Evolutionary conservation across 2,888 invertebrate species (phyloP).

Genomic region (Blastobasis adustella): DNA sequence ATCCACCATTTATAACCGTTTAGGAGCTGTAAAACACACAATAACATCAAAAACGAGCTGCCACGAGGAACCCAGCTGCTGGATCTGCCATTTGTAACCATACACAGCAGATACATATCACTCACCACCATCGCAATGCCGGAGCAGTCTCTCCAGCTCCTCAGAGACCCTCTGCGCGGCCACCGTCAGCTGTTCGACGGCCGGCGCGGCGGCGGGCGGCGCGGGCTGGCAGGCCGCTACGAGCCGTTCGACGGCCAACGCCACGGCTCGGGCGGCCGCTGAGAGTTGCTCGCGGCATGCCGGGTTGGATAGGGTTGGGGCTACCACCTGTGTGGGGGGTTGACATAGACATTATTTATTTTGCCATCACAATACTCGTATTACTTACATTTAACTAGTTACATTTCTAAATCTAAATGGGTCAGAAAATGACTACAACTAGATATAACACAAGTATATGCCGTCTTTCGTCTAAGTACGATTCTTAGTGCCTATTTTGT

Average conservation of each 20-base stretch:
- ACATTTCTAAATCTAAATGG: too few species aligned
- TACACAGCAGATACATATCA: conserved; percentile 6
- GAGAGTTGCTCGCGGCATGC: conserved; percentile 93
- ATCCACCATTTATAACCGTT: too few species aligned
- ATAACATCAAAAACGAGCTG: too few species aligned
- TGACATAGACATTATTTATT: not conserved
- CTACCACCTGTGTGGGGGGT: conserved; percentile 77
- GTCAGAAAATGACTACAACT: too few species aligned
- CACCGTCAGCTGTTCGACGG: conserved; percentile 82
- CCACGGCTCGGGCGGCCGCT: conserved; percentile 94
- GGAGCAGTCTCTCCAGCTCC: conserved; percentile 90
- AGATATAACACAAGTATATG: too few species aligned
- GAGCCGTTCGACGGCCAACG: conserved; percentile 91
- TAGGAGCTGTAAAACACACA: too few species aligned
- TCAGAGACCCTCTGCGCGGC: conserved; percentile 93
- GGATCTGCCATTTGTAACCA: too few species aligned
- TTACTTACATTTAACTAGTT: too few species aligned
- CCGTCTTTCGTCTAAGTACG: too few species aligned
- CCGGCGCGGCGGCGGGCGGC: conserved; percentile 74
- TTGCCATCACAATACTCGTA: too few species aligned
- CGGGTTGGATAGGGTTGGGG: conserved; percentile 86
- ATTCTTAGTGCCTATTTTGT: too few species aligned
- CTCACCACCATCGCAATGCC: conserved; percentile 87
- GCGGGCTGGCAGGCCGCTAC: conserved; percentile 80
- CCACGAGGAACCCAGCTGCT: too few species aligned